Percentiles rank a stretch among this genome's conserved stretches.
phyloP scores from a whole-genome alignment of 2,113 vertebrate species.

The Pituophis catenifer region DNA sequence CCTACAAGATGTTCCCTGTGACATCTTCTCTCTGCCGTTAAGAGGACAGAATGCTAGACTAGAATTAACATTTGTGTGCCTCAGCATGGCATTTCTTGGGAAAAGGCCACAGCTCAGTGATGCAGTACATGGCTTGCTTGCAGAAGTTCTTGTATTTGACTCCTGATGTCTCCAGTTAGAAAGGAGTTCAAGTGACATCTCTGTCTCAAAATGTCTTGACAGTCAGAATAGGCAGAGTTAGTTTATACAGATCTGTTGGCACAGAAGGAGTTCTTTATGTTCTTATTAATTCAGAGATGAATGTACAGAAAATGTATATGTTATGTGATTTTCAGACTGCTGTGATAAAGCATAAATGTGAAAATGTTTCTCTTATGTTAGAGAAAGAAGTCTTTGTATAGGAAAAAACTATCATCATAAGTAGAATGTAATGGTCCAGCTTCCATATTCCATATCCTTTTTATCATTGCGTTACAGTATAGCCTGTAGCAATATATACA shows the following conservation, averaged over 20 bases:
- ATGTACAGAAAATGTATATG: neutral
- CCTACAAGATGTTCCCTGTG: neutral
- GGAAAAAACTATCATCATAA: neutral
- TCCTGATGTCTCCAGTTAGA: neutral
- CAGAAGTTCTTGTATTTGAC: neutral
- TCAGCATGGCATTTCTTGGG: slow-evolving; percentile 6
- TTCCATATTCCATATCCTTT: neutral
- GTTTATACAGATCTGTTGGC: neutral
- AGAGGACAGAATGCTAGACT: slow-evolving; percentile 5
- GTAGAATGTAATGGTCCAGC: neutral
- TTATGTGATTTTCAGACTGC: neutral
- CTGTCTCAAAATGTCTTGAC: neutral
- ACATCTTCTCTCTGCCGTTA: slow-evolving; percentile 1
- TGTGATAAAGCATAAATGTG: neutral
- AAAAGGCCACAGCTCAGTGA: neutral
- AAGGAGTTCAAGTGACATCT: neutral
- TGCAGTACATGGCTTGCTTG: neutral
- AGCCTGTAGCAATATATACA: neutral
- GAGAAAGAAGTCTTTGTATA: neutral
- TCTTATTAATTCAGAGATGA: neutral
- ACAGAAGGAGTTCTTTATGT: neutral
- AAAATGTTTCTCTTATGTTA: neutral
- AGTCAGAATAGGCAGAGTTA: neutral
- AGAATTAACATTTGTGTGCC: slow-evolving; percentile 6
- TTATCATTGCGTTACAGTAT: neutral